These are phyloP conservation scores for Antedon mediterranea DNA, from an alignment of 53 echinoderm and acorn worm genomes.

Conservation along the genomic window DNA sequence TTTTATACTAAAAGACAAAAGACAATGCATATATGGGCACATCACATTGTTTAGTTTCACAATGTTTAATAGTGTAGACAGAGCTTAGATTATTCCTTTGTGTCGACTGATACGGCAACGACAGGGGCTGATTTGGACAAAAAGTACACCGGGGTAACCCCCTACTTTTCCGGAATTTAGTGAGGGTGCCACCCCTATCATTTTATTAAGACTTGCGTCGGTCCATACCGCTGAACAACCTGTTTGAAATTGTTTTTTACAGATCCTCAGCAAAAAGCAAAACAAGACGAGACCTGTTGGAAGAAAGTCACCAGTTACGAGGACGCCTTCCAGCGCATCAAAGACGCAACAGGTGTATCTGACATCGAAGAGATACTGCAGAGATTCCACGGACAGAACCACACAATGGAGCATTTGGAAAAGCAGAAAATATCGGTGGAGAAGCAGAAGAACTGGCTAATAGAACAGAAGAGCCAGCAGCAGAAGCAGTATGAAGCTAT, in stretches of 20 bases:
- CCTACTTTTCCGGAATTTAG: too few species aligned
- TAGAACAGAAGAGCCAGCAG: constrained; percentile 64
- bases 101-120: too few species aligned
- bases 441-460: constrained; percentile 69
- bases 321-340: constrained; percentile 71
- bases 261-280: constrained; percentile 68
- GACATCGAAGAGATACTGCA: constrained; percentile 79
- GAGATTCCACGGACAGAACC: constrained; percentile 61
- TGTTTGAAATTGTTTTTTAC: neutral
- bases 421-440: constrained; percentile 51
- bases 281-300: constrained; percentile 85
- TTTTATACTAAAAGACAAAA: too few species aligned
- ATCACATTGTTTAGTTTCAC: too few species aligned
- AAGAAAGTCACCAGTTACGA: constrained; percentile 79
- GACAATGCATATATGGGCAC: too few species aligned
- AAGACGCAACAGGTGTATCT: constrained; percentile 78
- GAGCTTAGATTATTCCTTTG: too few species aligned
- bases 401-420: constrained; percentile 51
- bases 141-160: too few species aligned
- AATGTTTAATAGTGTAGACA: too few species aligned
- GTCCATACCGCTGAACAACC: too few species aligned
- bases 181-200: too few species aligned
- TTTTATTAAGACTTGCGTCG: too few species aligned
- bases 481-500: constrained; percentile 82
- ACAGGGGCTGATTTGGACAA: too few species aligned